Evolutionary conservation across 1,140 invertebrate species (phyloP).

Genomic region (Paracyclopina nana): DNA sequence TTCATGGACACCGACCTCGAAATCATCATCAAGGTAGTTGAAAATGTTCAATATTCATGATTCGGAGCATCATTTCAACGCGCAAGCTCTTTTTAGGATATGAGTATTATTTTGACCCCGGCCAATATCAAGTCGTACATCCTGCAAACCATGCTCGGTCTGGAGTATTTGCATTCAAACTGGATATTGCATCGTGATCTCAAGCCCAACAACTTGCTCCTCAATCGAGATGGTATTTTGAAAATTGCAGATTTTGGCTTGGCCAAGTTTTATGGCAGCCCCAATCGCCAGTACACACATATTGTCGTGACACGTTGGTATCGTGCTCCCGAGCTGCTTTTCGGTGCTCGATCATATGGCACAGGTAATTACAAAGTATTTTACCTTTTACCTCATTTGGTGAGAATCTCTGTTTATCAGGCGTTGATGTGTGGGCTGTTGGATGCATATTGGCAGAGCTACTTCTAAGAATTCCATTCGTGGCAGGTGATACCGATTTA

Average conservation of each 20-base stretch:
- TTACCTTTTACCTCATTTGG: not conserved
- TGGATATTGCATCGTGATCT: conserved; percentile 98
- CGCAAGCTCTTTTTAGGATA: no score
- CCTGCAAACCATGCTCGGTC: conserved; percentile 73
- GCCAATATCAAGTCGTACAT: conserved; percentile 89
- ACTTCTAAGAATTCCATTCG: conserved; percentile 67
- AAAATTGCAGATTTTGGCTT: conserved; percentile 98
- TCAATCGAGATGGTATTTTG: conserved; percentile 72
- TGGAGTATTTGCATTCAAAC: conserved; percentile 86
- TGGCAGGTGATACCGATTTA: conserved; percentile 89
- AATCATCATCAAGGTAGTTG: conserved; percentile 68
- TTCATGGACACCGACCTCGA: conserved; percentile 99
- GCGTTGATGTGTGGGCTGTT: conserved; percentile 96
- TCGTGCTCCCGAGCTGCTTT: conserved; percentile 79
- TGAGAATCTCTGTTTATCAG: not conserved
- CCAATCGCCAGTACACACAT: conserved; percentile 87
- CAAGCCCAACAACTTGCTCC: conserved; percentile 94
- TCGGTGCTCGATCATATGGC: conserved; percentile 82
- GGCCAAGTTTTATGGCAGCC: conserved; percentile 90
- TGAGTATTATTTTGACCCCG: conserved; percentile 47
- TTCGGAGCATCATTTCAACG: no score
- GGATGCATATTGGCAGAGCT: conserved; percentile 95
- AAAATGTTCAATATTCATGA: no score
- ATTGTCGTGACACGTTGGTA: conserved; percentile 49
- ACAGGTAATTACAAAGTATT: conserved; percentile 31